Evolutionary conservation across 2,888 invertebrate genomes (phyloP).

Genomic region (Periphyllus acericola): DNA sequence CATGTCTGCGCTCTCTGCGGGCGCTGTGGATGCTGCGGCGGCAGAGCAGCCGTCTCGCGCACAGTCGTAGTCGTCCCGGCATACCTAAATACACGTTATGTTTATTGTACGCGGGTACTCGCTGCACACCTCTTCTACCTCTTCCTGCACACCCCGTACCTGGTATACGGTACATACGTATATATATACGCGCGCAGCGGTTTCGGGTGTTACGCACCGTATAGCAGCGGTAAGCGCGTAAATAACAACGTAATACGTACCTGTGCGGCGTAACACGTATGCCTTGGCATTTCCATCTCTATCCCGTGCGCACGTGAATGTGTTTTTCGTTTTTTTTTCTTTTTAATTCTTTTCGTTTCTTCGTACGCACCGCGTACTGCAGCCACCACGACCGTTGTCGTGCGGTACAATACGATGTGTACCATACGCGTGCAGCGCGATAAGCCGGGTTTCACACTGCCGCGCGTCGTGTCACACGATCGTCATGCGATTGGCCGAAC

Average conservation of each 20-base stretch:
- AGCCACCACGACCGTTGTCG: neutral
- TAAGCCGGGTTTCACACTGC: too few relatives aligned
- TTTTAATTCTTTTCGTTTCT: neutral
- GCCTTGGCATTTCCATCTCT: conserved; percentile 45
- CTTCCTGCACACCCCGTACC: neutral
- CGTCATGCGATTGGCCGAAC: too few relatives aligned
- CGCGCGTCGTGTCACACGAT: too few relatives aligned
- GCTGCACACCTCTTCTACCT: too few relatives aligned
- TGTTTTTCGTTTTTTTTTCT: too few relatives aligned
- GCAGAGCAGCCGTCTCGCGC: neutral
- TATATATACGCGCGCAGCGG: neutral
- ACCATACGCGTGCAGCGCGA: too few relatives aligned
- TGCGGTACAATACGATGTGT: too few relatives aligned
- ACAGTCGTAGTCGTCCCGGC: neutral
- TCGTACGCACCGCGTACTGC: neutral
- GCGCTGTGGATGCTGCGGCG: neutral
- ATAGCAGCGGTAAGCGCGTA: neutral
- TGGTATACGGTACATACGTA: neutral
- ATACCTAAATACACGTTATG: neutral
- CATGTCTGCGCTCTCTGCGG: conserved; percentile 37
- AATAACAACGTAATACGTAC: neutral
- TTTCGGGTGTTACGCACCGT: conserved; percentile 24
- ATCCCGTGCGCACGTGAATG: neutral
- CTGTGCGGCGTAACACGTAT: neutral
- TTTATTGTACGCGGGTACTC: neutral